Evolutionary conservation across 1,140 invertebrate species (phyloP).

Genomic region (Lycorma delicatula): DNA sequence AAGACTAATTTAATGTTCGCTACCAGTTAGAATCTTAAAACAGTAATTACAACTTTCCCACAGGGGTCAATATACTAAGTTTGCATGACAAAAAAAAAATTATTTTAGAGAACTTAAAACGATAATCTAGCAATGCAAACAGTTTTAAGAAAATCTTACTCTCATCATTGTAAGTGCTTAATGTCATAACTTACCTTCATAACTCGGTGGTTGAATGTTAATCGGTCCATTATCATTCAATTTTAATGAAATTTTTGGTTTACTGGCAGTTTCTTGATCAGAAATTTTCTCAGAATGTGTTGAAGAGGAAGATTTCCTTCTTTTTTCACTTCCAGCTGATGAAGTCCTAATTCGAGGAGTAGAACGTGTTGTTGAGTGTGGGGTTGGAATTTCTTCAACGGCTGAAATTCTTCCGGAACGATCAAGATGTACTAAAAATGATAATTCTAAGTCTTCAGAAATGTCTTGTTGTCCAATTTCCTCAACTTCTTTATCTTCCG

Average conservation of each 20-base stretch:
- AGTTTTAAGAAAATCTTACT: no score
- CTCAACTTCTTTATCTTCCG: not conserved
- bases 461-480: constrained; percentile 3
- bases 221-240: not conserved
- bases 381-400: not conserved
- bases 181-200: no score
- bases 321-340: not conserved
- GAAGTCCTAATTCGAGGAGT: not conserved
- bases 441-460: not conserved
- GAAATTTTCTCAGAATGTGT: no score
- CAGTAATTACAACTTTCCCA: no score
- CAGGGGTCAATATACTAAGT: no score
- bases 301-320: no score
- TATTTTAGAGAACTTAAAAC: no score
- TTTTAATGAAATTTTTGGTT: not conserved
- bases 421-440: not conserved
- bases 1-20: no score
- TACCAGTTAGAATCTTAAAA: no score
- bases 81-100: no score
- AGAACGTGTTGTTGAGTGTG: not conserved
- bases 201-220: not conserved
- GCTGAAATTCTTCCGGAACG: not conserved
- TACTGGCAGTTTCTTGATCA: not conserved
- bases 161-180: no score
- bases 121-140: no score